Evolutionary conservation across 1,140 invertebrate species (phyloP).

Genomic region (Patella vulgata): DNA sequence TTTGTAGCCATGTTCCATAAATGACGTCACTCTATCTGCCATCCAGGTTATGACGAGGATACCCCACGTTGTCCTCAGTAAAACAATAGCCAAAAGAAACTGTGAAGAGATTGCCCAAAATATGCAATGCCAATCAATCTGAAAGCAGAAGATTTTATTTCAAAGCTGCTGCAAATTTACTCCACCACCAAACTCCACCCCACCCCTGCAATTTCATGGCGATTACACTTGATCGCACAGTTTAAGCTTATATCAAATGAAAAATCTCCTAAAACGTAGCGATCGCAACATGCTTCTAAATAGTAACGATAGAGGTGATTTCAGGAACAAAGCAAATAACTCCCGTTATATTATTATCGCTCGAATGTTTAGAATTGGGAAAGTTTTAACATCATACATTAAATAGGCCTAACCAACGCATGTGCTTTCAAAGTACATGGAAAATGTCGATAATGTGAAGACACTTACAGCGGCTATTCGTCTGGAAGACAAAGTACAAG

Average conservation of each 20-base stretch:
- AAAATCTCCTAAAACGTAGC: background rate
- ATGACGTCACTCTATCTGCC: conserved; percentile 75
- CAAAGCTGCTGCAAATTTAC: too few relatives aligned
- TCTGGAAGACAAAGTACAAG: too few relatives aligned
- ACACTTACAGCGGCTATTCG: too few relatives aligned
- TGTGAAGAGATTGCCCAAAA: conserved; percentile 81
- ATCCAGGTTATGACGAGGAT: conserved; percentile 80
- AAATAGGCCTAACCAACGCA: too few relatives aligned
- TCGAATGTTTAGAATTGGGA: too few relatives aligned
- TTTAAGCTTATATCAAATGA: background rate
- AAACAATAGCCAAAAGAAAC: conserved; percentile 83
- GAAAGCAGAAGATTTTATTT: background rate
- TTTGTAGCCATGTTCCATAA: conserved; percentile 79
- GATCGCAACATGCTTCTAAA: background rate
- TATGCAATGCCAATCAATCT: conserved; percentile 33
- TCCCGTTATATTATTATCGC: too few relatives aligned
- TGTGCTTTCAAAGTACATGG: too few relatives aligned
- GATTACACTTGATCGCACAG: background rate
- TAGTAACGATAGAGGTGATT: too few relatives aligned
- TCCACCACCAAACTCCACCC: background rate
- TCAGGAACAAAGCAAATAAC: too few relatives aligned
- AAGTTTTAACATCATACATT: too few relatives aligned
- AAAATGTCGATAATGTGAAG: too few relatives aligned
- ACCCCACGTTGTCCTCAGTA: conserved; percentile 84
- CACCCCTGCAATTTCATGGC: too few relatives aligned